Conservation (phyloP, 2,113 vertebrate species). For the Chelonoidis abingdonii region DNA sequence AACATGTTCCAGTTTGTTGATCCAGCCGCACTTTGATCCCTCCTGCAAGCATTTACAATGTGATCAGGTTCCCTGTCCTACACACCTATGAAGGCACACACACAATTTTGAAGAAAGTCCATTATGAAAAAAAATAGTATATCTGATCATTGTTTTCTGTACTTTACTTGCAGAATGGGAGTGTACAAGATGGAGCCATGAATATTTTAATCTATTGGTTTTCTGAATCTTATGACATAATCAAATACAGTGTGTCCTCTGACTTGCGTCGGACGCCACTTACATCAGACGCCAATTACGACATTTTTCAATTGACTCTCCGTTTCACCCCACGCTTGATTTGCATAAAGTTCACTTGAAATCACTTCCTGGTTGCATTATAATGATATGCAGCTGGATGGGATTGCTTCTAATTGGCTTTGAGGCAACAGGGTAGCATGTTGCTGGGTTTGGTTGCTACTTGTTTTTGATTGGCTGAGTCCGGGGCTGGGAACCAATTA, state of each 20-base stretch:
- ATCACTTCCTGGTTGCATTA: too few species aligned
- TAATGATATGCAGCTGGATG: too few species aligned
- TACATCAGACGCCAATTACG: too few species aligned
- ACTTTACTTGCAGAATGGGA: neutral
- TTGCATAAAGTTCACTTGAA: too few species aligned
- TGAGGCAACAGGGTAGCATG: too few species aligned
- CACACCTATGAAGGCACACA: accelerated
- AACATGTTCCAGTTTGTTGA: neutral
- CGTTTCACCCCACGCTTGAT: too few species aligned
- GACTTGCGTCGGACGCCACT: too few species aligned
- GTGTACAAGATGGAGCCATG: neutral
- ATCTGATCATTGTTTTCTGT: neutral
- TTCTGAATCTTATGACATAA: neutral
- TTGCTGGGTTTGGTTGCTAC: too few species aligned
- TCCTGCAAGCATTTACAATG: neutral
- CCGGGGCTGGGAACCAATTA: too few species aligned
- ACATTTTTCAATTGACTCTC: too few species aligned
- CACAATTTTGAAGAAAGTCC: neutral
- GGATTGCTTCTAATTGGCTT: too few species aligned
- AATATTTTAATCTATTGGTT: neutral
- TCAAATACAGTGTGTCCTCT: neutral
- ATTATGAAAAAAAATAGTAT: neutral
- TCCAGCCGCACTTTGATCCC: neutral
- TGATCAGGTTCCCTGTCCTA: neutral
- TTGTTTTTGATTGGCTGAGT: too few species aligned